Base-by-base conservation (phyloP, 2,888 invertebrate species). In the Platycheirus albimanus region DNA sequence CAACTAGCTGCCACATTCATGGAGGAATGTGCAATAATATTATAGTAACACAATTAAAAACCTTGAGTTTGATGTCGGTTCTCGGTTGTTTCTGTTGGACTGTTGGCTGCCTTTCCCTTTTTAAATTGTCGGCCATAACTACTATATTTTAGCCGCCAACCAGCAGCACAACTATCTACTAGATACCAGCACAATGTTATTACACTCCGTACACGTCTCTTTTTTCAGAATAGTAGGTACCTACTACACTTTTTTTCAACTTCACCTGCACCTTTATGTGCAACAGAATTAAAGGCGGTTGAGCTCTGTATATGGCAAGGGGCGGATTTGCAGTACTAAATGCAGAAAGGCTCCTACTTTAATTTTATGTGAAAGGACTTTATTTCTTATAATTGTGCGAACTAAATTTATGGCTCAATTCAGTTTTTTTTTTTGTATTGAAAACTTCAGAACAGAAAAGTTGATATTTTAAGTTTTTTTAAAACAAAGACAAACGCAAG, bases 41-140 rank as follows among this genome's bases (percentile, higher is more conserved):
- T 78, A 83, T 83, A 67, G 77, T 83, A 83, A 83, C 78, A 83
- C 83, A 77, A 83, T 83, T 83, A 78, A 77, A 83, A 83, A 77
- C 83, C 83, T 83, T 83, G 83, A 67, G 45, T 74, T 69, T 77
- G 43, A 69, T 69, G 71, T 51, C 66, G 76, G 76, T 66, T 76
- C n/a, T n/a, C n/a, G n/a, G 69, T 69, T 70, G 70, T 61, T 71
- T 56, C 10, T 17, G 77, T 67, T 63, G 64, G 69, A 74, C 74
- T 69, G 61, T 36, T 43, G n/a, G 41, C 58, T 70, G 83, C 83
- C 83, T 83, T 83, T 83, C 83, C 72, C 78, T 83, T 83, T 83
- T 83, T 43, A 74, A 81, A 77, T 77, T 64, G 56, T 19, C 33
- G 52, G 61, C 67, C 72, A 51, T 72, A 72, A 6, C 20, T 54